Evolutionary conservation across 2,797 vertebrate genomes (phyloP).

Genomic region (Acomys russatus): DNA sequence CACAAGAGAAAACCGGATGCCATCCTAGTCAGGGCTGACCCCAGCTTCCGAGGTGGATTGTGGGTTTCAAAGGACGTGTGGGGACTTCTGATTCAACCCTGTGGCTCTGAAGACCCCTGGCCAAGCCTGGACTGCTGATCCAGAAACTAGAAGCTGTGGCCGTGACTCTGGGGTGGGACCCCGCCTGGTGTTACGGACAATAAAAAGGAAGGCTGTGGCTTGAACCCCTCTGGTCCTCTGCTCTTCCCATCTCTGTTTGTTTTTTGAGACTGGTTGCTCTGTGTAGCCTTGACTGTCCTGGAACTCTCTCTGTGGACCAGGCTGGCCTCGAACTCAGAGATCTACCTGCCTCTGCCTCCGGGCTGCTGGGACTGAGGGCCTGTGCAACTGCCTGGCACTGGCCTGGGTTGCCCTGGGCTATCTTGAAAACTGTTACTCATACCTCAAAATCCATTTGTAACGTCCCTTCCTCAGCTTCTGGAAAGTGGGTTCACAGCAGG

Average conservation of each 20-base stretch:
- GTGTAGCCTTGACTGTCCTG: too few relatives aligned
- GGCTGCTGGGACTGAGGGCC: too few relatives aligned
- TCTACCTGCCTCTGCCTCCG: too few relatives aligned
- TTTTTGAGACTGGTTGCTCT: too few relatives aligned
- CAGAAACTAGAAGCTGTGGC: neutral
- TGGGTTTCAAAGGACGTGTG: neutral
- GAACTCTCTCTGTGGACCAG: too few relatives aligned
- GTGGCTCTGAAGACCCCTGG: neutral
- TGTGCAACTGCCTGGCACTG: too few relatives aligned
- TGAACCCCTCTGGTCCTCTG: neutral
- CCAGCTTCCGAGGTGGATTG: neutral
- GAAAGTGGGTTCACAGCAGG: neutral
- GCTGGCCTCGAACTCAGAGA: too few relatives aligned
- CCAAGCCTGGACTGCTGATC: neutral
- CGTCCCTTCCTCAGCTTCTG: neutral
- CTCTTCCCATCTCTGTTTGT: too few relatives aligned
- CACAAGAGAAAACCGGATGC: neutral
- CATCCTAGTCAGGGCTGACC: neutral
- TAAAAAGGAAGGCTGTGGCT: neutral
- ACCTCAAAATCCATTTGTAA: neutral
- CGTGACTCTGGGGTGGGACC: neutral
- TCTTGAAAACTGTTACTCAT: neutral
- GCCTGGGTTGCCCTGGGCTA: neutral
- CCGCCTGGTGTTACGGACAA: too few relatives aligned
- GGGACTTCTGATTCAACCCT: neutral